Evolutionary conservation across 2,113 vertebrate species (phyloP).

Genomic region (Bubo scandiacus): DNA sequence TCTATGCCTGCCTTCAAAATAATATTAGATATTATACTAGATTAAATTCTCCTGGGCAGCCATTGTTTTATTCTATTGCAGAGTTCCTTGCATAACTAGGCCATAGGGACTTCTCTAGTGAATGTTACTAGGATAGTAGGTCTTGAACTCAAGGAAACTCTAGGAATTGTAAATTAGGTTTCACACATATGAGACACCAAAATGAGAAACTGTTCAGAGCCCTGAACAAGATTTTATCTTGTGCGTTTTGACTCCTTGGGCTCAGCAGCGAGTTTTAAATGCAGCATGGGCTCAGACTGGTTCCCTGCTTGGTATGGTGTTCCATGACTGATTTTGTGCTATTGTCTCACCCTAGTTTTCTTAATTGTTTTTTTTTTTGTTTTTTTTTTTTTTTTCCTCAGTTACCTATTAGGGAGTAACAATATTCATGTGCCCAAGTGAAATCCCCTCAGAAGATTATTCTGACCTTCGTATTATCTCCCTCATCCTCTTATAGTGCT

Average conservation of each 20-base stretch:
- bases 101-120: neutral
- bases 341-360: neutral
- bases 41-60: neutral
- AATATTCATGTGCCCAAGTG: neutral
- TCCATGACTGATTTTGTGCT: neutral
- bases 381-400: neutral
- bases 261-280: neutral
- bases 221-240: conserved; percentile 26
- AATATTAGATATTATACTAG: neutral
- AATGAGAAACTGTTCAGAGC: neutral
- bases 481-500: conserved; percentile 3
- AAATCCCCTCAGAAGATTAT: conserved; percentile 29
- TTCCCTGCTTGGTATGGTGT: neutral
- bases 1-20: neutral
- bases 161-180: conserved; percentile 30
- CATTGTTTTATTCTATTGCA: neutral
- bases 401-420: neutral
- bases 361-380: neutral
- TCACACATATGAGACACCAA: neutral
- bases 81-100: neutral
- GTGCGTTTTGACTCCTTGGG: neutral
- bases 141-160: conserved; percentile 15
- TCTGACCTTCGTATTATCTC: conserved; percentile 48
- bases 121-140: neutral
- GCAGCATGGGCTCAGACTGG: neutral